Conservation (phyloP, 2,113 vertebrate genomes). For the Paradisaea rubra region DNA sequence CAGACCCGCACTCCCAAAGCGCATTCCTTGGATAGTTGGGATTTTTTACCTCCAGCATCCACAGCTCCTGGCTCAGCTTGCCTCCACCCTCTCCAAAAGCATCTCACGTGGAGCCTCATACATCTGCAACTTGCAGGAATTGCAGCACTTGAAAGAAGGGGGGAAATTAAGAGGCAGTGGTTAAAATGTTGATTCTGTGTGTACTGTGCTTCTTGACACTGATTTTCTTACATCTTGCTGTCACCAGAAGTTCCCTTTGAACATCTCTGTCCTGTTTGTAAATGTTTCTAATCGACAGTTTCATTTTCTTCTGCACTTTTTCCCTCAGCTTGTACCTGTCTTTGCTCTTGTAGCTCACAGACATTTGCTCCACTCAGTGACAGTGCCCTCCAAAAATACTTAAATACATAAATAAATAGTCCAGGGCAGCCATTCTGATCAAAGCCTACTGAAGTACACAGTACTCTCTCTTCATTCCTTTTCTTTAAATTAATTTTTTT, state of each 20-base stretch:
- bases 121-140: background rate
- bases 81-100: background rate
- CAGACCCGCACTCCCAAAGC: background rate
- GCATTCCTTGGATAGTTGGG: background rate
- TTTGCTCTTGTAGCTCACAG: background rate
- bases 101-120: accelerated
- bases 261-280: background rate
- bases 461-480: background rate
- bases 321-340: background rate
- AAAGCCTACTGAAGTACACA: background rate
- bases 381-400: background rate
- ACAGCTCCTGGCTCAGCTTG: background rate
- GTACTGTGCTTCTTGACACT: background rate
- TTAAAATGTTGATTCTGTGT: background rate
- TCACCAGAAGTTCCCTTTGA: background rate
- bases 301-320: background rate
- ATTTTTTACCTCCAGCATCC: background rate
- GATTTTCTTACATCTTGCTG: background rate
- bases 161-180: background rate
- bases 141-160: background rate
- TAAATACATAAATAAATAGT: background rate
- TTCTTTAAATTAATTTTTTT: background rate
- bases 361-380: background rate
- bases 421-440: background rate
- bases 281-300: background rate